Evolutionary conservation across 35 echinoderm and acorn worm genomes (phyloP), one percentile per base, ranked within the genome.

Genomic region (Apostichopus californicus): DNA sequence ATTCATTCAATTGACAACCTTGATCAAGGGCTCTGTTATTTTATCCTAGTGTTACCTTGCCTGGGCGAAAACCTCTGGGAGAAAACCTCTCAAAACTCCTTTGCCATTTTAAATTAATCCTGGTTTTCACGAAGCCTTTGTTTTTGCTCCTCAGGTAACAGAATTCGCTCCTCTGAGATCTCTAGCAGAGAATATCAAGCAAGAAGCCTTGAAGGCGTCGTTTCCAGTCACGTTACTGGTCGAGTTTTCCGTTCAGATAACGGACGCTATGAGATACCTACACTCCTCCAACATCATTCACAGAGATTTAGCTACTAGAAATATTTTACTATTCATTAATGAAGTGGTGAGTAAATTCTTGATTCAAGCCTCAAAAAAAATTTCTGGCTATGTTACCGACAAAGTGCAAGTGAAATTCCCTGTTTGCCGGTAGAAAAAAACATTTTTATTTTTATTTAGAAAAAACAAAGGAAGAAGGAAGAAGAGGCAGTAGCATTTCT

Each of bases 161-260:
- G 97, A 99, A 78, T 96, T 99, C 90, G 97, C 97, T 17, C 95
- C 97, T 18, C 66, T 99, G 25, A 90, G 97, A 18, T 99, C 97
- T 0, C 90, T 99, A 72, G 91, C 93, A 72, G 97, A 99, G 79
- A 96, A 96, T 78, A 90, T 99, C n/a, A 99, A 99, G 78, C 95
- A 99, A 56, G 86, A 88, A 57, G 91, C 93, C 54, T 88, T 99
- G 77, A 91, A 93, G 14, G 77, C 93, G 56, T 94, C 93, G 57
- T 99, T 99, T 84, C 97, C 97, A 15, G 86, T 99, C 88, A 93
- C 90, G 13, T 91, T 94, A 20, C 86, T 99, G 2, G 87, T 96
- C 24, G 97, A 99, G 34, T 99, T 96, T 80, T 79, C 88, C 10
- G 59, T 91, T 28, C 97, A 99, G 90, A 99, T 99, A 0, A 65